Conservation (phyloP, 2,888 invertebrate species). For the Zhengitettix transpicula region DNA sequence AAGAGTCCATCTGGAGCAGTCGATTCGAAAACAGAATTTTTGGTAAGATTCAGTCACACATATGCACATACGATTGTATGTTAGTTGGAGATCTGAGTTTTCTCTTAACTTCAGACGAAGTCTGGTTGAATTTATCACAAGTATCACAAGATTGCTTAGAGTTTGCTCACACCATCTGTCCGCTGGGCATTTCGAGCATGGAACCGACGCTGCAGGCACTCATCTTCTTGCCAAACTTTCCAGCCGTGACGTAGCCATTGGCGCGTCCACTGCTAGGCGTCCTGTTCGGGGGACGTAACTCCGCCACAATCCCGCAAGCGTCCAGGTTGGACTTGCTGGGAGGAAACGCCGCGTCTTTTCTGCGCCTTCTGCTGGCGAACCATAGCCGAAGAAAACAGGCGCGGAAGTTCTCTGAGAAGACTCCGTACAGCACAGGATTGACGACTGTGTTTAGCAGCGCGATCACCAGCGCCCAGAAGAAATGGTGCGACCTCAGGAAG, state of each 20-base stretch:
- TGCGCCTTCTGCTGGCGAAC: constrained; percentile 15
- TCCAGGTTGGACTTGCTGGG: constrained; percentile 7
- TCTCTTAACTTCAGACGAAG: too few species aligned
- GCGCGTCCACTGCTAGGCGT: constrained; percentile 17
- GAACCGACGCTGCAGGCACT: constrained; percentile 23
- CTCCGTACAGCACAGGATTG: constrained; percentile 37
- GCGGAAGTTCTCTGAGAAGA: constrained; percentile 35
- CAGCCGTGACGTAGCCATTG: constrained; percentile 13
- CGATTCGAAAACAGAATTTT: too few species aligned
- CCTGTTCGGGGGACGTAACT: constrained; percentile 13
- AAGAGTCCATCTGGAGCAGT: too few species aligned
- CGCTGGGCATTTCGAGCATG: constrained; percentile 22
- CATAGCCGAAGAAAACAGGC: constrained; percentile 28
- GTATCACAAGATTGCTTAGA: too few species aligned
- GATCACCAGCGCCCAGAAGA: constrained; percentile 30
- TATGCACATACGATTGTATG: too few species aligned
- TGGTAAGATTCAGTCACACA: too few species aligned
- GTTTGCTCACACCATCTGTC: constrained; percentile 15
- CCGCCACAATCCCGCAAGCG: background rate
- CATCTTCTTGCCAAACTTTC: constrained; percentile 19
- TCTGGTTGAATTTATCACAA: too few species aligned
- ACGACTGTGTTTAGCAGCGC: constrained; percentile 36
- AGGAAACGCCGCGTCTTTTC: constrained; percentile 9
- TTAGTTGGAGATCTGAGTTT: too few species aligned
- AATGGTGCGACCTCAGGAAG: constrained; percentile 34